Conservation (phyloP, 2,888 invertebrate species). For the Aporophyla nigra region DNA sequence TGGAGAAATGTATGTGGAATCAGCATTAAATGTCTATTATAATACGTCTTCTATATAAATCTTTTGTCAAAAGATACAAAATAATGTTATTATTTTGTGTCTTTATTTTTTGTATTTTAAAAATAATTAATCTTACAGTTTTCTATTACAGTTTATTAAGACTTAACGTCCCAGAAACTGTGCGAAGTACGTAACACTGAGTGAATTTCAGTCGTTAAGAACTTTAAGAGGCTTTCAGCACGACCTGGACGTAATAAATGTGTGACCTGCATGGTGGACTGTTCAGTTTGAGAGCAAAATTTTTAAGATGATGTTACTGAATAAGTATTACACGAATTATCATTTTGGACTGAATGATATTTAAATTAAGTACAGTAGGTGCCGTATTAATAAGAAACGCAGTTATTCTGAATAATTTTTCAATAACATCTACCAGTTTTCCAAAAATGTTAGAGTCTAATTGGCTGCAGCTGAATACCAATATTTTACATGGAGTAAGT, state of each 20-base stretch:
- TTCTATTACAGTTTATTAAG: conserved; percentile 40
- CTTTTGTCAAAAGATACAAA: not conserved
- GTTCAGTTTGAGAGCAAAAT: not conserved
- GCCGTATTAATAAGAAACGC: not conserved
- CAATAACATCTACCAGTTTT: no score
- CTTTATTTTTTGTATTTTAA: not conserved
- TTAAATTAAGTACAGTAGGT: no score
- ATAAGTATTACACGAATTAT: not conserved
- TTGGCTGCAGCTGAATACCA: no score
- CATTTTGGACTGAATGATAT: not conserved
- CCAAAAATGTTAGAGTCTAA: no score
- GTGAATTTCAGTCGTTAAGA: conserved; percentile 48
- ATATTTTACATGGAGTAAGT: no score
- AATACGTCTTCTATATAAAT: not conserved
- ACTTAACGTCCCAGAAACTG: conserved; percentile 30
- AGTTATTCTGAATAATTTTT: not conserved
- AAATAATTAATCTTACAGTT: conserved; percentile 16
- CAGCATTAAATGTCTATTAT: not conserved
- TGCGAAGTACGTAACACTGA: conserved; percentile 21
- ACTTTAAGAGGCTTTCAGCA: conserved; percentile 44
- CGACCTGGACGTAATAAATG: conserved; percentile 45
- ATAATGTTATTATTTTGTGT: not conserved
- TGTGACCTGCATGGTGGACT: conserved; percentile 26
- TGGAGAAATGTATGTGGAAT: not conserved
- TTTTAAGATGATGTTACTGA: not conserved